Conservation (phyloP, 2,888 invertebrate genomes). For the Parnassius orleans region DNA sequence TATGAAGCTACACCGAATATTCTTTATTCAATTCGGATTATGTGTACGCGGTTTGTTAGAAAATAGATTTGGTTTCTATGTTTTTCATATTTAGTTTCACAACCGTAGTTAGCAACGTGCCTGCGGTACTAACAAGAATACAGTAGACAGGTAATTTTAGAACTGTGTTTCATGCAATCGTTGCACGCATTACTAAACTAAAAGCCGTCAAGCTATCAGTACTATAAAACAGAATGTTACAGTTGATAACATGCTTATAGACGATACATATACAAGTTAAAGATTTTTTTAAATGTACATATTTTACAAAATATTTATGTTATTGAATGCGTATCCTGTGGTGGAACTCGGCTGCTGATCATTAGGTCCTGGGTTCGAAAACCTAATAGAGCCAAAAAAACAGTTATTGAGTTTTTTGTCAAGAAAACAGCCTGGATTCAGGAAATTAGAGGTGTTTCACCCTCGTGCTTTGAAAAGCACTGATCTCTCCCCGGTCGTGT, state of each 20-base stretch:
- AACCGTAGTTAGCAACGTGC: constrained; percentile 25
- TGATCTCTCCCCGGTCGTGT: too few species aligned
- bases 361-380: too few species aligned
- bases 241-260: constrained; percentile 11
- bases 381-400: too few species aligned
- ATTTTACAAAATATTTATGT: too few species aligned
- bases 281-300: too few species aligned
- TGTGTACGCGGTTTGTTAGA: background rate
- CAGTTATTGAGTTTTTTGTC: too few species aligned
- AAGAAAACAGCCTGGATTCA: too few species aligned
- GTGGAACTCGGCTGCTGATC: too few species aligned
- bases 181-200: constrained; percentile 26
- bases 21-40: background rate
- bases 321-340: too few species aligned
- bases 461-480: too few species aligned
- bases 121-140: constrained; percentile 29
- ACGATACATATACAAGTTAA: too few species aligned
- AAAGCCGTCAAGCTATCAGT: constrained; percentile 22
- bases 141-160: constrained; percentile 32
- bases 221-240: constrained; percentile 22
- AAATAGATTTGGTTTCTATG: constrained; percentile 7
- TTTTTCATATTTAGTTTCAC: constrained; percentile 19
- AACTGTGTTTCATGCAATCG: constrained; percentile 31
- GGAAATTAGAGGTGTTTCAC: too few species aligned
- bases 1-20: background rate